These are phyloP conservation scores for Ceyx margarethae DNA, from an alignment of 2,113 vertebrate species.

Conservation along the genomic window DNA sequence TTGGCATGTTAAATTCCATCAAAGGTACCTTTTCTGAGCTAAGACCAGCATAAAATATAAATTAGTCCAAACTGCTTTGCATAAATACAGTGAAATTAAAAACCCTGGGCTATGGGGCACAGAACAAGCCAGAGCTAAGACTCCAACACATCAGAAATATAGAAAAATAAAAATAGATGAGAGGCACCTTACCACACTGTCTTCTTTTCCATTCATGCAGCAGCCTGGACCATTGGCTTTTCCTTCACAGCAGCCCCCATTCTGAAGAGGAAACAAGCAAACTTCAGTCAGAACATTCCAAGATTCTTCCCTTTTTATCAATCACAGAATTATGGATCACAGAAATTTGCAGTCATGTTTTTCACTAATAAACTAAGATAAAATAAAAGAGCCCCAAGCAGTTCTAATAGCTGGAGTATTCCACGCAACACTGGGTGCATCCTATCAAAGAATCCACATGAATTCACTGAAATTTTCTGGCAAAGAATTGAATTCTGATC, in stretches of 20 bases:
- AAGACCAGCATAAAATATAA: not conserved
- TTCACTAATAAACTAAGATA: not conserved
- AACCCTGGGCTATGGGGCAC: not conserved
- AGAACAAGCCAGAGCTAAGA: not conserved
- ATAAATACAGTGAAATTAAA: not conserved
- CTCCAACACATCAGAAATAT: not conserved
- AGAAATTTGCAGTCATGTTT: not conserved
- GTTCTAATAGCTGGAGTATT: not conserved
- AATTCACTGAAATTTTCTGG: not conserved
- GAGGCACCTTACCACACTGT: slow-evolving; percentile 43
- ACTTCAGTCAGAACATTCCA: not conserved
- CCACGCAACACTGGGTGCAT: not conserved
- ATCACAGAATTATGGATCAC: not conserved
- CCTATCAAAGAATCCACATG: not conserved
- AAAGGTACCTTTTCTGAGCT: not conserved
- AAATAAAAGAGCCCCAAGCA: not conserved
- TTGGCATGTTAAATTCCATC: not conserved
- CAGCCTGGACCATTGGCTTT: slow-evolving; percentile 72
- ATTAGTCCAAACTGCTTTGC: not conserved
- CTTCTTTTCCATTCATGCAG: slow-evolving; percentile 75
- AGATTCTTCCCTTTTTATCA: not conserved
- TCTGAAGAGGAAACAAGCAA: slow-evolving; percentile 45
- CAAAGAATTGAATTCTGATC: not conserved
- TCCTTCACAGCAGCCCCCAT: slow-evolving; percentile 79
- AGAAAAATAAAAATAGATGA: not conserved